These are phyloP conservation scores for Cydia fagiglandana DNA, from an alignment of 1,140 invertebrate genomes.

Conservation along the genomic window DNA sequence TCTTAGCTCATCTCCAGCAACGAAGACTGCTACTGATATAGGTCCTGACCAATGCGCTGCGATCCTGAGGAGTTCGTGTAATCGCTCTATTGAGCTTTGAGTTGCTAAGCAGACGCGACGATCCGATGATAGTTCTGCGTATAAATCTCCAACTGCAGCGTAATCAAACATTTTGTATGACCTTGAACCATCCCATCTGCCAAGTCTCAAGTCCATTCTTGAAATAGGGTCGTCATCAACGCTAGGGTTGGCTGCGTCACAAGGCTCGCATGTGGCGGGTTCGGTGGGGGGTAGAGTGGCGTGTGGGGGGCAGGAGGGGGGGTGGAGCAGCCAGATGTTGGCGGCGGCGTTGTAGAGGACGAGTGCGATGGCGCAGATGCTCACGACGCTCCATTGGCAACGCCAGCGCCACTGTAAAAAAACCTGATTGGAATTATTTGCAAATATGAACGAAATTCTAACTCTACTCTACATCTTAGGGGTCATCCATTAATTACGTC, in stretches of 20 bases:
- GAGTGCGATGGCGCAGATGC: slow-evolving; percentile 82
- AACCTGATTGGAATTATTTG: neutral
- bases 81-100: slow-evolving; percentile 89
- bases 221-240: slow-evolving; percentile 77
- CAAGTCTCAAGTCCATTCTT: slow-evolving; percentile 82
- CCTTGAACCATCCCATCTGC: slow-evolving; percentile 85
- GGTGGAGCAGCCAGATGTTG: slow-evolving; percentile 83
- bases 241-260: slow-evolving; percentile 56
- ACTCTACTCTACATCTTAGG: too few relatives aligned
- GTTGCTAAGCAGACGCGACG: slow-evolving; percentile 89
- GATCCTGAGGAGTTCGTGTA: slow-evolving; percentile 88
- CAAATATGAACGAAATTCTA: too few relatives aligned
- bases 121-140: slow-evolving; percentile 78
- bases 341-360: slow-evolving; percentile 85
- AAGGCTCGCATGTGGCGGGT: slow-evolving; percentile 64
- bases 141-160: slow-evolving; percentile 83
- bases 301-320: slow-evolving; percentile 52
- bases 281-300: slow-evolving; percentile 49
- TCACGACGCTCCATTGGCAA: slow-evolving; percentile 84
- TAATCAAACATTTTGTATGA: slow-evolving; percentile 87
- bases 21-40: slow-evolving; percentile 91
- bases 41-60: slow-evolving; percentile 91
- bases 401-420: slow-evolving; percentile 78
- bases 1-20: slow-evolving; percentile 86
- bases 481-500: too few relatives aligned